phyloP scores from a whole-genome alignment of 2,888 invertebrate genomes.

The Drosophila helvetica region DNA sequence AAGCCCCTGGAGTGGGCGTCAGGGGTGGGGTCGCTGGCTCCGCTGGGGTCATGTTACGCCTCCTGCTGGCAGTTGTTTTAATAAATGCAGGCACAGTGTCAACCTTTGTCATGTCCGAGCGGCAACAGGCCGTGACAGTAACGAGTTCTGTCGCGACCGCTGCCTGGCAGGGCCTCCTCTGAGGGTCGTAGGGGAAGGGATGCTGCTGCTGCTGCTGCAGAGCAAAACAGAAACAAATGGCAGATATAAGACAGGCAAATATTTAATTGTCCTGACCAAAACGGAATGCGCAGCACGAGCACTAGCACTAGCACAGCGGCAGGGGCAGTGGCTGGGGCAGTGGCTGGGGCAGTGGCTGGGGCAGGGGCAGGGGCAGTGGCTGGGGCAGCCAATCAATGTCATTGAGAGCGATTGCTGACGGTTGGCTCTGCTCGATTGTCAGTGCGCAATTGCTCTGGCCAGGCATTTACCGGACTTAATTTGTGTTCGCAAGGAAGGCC shows the following conservation, averaged over 20 bases:
- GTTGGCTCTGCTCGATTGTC: constrained; percentile 28
- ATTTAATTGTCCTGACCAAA: constrained; percentile 46
- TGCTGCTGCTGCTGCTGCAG: background rate
- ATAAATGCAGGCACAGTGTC: constrained; percentile 72
- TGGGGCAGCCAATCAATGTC: constrained; percentile 62
- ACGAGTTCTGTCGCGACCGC: constrained; percentile 51
- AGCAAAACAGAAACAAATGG: constrained; percentile 25
- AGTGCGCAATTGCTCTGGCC: constrained; percentile 6
- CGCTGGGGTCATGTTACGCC: constrained; percentile 43
- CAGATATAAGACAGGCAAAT: constrained; percentile 43
- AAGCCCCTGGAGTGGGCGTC: background rate
- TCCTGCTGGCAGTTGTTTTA: constrained; percentile 65
- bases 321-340: constrained; percentile 9
- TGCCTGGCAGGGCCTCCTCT: constrained; percentile 2
- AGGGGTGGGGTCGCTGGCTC: background rate
- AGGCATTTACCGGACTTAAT: constrained; percentile 37
- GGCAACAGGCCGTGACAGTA: constrained; percentile 67
- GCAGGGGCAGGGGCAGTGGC: constrained; percentile 11
- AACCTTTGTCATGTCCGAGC: constrained; percentile 74
- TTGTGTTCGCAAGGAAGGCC: constrained; percentile 25
- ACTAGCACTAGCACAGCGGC: background rate
- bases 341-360: background rate
- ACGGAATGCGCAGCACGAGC: constrained; percentile 17
- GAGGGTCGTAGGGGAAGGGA: background rate
- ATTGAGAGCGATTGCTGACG: constrained; percentile 39